These are phyloP conservation scores for Prochilodus magdalenae DNA, from an alignment of 2,113 vertebrate genomes.

Conservation along the genomic window DNA sequence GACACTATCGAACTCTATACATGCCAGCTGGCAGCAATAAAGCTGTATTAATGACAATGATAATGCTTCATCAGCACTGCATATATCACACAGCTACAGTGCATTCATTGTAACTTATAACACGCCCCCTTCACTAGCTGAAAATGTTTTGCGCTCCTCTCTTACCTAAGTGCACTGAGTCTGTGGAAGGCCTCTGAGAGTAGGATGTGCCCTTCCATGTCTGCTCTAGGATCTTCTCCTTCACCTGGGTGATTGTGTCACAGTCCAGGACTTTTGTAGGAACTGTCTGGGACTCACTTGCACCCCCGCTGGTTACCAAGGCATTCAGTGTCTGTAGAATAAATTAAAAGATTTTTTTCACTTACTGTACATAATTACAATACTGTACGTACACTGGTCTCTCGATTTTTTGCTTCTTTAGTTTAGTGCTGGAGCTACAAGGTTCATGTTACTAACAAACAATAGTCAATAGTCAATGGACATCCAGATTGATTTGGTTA, in stretches of 20 bases:
- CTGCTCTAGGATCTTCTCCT: constrained; percentile 98
- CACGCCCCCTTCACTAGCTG: not conserved
- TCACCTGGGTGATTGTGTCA: constrained; percentile 96
- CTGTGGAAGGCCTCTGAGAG: constrained; percentile 87
- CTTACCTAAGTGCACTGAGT: constrained; percentile 91
- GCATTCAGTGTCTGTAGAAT: constrained; percentile 87
- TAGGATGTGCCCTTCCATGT: constrained; percentile 89
- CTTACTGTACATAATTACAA: too few species aligned
- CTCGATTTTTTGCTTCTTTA: too few species aligned
- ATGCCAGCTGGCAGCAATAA: too few species aligned
- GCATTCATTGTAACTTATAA: not conserved
- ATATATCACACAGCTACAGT: not conserved
- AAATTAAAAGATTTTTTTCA: not conserved
- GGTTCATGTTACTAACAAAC: too few species aligned
- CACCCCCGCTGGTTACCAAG: constrained; percentile 73
- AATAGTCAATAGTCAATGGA: too few species aligned
- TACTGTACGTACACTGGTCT: too few species aligned
- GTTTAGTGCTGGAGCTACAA: too few species aligned
- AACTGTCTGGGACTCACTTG: constrained; percentile 80
- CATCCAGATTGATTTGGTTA: too few species aligned
- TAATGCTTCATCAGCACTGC: too few species aligned
- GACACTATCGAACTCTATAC: too few species aligned
- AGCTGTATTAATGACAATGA: too few species aligned
- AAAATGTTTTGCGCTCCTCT: not conserved
- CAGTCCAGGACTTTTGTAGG: constrained; percentile 93